These are phyloP conservation scores for Antheraea yamamai DNA, from an alignment of 2,888 invertebrate species.

Conservation along the genomic window DNA sequence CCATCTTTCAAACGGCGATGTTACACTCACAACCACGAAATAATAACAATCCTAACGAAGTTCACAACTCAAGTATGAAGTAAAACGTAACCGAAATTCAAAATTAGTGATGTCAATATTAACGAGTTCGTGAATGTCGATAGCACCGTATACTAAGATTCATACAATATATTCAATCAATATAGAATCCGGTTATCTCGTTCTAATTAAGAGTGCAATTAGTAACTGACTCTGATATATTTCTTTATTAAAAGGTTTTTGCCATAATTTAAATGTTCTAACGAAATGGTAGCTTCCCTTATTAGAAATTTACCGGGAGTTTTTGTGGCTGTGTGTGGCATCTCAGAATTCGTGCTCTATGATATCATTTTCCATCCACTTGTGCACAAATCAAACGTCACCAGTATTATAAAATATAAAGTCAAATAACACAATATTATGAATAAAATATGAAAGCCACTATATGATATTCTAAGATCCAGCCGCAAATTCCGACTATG, in stretches of 20 bases:
- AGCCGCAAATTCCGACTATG: no score
- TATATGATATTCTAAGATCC: no score
- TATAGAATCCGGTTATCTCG: not conserved
- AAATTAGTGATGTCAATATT: not conserved
- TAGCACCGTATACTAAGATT: not conserved
- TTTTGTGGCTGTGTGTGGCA: no score
- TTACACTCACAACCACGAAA: not conserved
- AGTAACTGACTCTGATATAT: not conserved
- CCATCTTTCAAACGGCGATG: not conserved
- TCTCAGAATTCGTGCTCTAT: no score
- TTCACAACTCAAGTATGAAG: not conserved
- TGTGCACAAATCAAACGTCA: no score
- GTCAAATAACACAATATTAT: no score
- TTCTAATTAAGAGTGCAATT: not conserved
- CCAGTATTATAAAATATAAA: no score
- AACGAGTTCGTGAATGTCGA: not conserved
- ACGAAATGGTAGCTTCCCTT: no score
- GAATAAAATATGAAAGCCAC: no score
- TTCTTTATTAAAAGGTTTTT: not conserved
- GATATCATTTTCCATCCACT: no score
- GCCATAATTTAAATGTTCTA: no score
- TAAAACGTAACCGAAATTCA: not conserved
- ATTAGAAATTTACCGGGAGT: no score
- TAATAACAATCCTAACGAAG: not conserved
- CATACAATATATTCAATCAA: not conserved